Evolutionary conservation across 2,113 vertebrate genomes (phyloP).

Genomic region (Sorex fumeus): DNA sequence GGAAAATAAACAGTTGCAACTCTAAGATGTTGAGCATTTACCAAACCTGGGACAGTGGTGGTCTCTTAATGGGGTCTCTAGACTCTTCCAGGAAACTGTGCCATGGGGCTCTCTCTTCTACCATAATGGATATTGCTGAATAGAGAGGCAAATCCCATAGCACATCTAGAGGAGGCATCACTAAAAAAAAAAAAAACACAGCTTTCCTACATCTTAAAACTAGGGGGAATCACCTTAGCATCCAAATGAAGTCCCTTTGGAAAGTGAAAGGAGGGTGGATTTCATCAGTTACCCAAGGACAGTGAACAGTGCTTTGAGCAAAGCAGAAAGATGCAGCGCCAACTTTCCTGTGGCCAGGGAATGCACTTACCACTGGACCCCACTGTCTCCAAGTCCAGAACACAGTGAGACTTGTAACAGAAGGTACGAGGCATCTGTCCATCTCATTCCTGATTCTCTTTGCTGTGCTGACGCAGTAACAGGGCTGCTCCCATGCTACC

Average conservation of each 20-base stretch:
- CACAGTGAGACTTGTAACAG: background rate
- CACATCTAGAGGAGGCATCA: background rate
- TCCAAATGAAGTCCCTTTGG: conserved; percentile 34
- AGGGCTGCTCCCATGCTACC: background rate
- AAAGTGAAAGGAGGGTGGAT: background rate
- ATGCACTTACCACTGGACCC: background rate
- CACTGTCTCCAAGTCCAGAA: background rate
- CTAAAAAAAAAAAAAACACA: conserved; percentile 22
- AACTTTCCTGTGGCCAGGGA: background rate
- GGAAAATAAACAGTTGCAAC: background rate
- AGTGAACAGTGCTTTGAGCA: no score
- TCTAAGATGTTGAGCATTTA: background rate
- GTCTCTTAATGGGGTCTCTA: background rate
- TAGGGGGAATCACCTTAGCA: background rate
- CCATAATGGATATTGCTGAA: background rate
- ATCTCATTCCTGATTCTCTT: background rate
- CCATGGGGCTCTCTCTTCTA: background rate
- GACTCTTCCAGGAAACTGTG: background rate
- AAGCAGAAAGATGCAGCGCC: background rate
- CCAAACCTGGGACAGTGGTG: background rate
- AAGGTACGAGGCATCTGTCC: background rate
- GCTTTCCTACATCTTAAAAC: background rate
- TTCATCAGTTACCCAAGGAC: background rate
- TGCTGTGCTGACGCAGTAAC: background rate
- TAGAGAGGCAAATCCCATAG: background rate